Conservation (phyloP, 2,888 invertebrate species). For the Crioceris asparagi region DNA sequence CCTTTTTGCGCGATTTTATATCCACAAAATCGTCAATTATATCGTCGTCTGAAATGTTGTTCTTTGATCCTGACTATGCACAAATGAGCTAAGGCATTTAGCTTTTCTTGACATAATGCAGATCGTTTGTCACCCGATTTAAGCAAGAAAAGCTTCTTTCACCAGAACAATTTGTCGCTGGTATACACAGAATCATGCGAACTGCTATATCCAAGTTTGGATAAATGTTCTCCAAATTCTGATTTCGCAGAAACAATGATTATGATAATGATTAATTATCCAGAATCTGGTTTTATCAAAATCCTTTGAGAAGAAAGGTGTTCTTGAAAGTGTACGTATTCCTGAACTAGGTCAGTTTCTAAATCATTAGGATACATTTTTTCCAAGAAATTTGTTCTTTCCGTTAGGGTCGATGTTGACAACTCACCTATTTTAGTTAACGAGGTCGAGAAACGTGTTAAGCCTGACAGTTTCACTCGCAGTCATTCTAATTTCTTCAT, state of each 20-base stretch:
- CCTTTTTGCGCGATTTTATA: too few relatives aligned
- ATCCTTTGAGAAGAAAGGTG: slow-evolving; percentile 16
- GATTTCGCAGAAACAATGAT: background rate
- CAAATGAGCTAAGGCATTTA: too few relatives aligned
- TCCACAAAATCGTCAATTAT: background rate
- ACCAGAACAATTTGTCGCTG: too few relatives aligned
- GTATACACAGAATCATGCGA: too few relatives aligned
- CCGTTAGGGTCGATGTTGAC: slow-evolving; percentile 10
- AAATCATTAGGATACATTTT: slow-evolving; percentile 19
- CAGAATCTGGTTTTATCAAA: slow-evolving; percentile 15
- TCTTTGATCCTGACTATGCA: background rate
- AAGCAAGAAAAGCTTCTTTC: too few relatives aligned
- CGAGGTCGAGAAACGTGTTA: too few relatives aligned
- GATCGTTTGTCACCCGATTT: too few relatives aligned
- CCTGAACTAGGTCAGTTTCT: slow-evolving; percentile 17
- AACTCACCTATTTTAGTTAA: slow-evolving; percentile 1
- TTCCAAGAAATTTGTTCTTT: slow-evolving; percentile 16
- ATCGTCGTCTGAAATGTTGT: background rate
- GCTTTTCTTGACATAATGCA: too few relatives aligned
- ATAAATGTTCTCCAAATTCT: too few relatives aligned
- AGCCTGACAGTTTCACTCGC: too few relatives aligned
- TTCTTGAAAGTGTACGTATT: slow-evolving; percentile 16
- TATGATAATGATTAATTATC: slow-evolving; percentile 15
- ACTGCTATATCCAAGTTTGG: too few relatives aligned
- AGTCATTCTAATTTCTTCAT: slow-evolving; percentile 2